Evolutionary conservation across 2,113 vertebrate species (phyloP).

Genomic region (Blennius ocellaris): DNA sequence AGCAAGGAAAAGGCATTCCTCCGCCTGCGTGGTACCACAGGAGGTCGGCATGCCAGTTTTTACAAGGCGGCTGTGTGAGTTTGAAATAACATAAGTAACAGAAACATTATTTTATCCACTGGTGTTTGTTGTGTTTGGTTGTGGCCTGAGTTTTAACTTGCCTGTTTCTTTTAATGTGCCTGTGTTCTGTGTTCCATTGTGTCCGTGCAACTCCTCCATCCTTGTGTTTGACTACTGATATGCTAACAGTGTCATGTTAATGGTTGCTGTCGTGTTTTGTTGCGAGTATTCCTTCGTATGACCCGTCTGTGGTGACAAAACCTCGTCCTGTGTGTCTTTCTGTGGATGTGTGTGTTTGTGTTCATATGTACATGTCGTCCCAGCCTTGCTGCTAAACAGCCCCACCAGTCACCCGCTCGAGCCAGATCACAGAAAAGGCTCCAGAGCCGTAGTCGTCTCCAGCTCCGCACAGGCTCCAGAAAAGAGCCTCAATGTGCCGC

Average conservation of each 20-base stretch:
- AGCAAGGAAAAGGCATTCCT: conserved; percentile 53
- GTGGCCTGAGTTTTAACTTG: conserved; percentile 67
- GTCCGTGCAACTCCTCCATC: conserved; percentile 32
- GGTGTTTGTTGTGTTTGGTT: conserved; percentile 49
- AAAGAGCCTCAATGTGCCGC: conserved; percentile 85
- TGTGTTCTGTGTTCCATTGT: conserved; percentile 50
- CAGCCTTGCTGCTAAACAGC: conserved; percentile 95
- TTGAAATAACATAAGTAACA: conserved; percentile 69
- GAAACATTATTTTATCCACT: conserved; percentile 56
- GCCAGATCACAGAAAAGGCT: conserved; percentile 88
- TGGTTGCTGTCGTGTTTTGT: conserved; percentile 44
- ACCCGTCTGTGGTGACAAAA: conserved; percentile 36
- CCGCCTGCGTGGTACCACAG: conserved; percentile 50
- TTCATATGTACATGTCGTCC: conserved; percentile 62
- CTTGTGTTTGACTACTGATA: conserved; percentile 14
- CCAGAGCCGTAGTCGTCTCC: conserved; percentile 75
- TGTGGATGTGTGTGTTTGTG: conserved; percentile 50
- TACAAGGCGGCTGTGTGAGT: conserved; percentile 57
- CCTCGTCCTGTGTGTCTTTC: conserved; percentile 43
- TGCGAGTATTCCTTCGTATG: conserved; percentile 45
- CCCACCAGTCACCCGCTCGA: conserved; percentile 93
- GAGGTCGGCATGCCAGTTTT: conserved; percentile 66
- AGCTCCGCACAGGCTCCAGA: conserved; percentile 79
- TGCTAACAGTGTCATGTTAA: conserved; percentile 64
- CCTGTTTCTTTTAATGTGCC: conserved; percentile 56